Base-by-base conservation (phyloP, 2,888 invertebrate genomes). In the Allacma fusca region DNA sequence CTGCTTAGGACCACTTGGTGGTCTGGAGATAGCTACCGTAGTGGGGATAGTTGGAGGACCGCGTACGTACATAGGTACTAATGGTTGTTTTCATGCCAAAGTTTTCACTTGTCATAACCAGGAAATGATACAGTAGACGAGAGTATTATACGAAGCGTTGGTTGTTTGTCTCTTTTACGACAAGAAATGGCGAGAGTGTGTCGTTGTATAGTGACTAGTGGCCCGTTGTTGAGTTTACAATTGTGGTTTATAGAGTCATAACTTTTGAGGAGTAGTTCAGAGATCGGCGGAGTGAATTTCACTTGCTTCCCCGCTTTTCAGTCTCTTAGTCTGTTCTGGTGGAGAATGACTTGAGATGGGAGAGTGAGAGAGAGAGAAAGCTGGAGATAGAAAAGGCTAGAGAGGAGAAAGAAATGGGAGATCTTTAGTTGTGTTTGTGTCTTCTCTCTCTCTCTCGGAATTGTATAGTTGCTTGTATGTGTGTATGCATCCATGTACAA, bases 221-320 rank as follows among this genome's bases (percentile, higher is more conserved):
- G 69, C 44, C 72, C 69, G 77, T 79, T 78, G 77, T 76, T 73
- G 76, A 80, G 75, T 80, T 77, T 78, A 80, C 80, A 80, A 79
- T 79, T 78, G 76, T 75, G 70, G 72, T 80, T 80, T 80, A 80
- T 80, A 72, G 80, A 74, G 79, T 75, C 70, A 80, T 80, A 80
- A 79, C 80, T 76, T 68, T 62, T 65, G 76, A 76, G 72, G 76
- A 70, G 79, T 68, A 69, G 76, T 78, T 65, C 44, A 57, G 23
- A 44, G 50, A 62, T 69, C 65, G 74, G 75, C 76, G 77, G 73
- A 76, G 78, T 76, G 77, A 75, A 78, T 80, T 78, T 80, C 67
- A 50, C 44, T 65, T 21, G 12, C 71, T 50, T 67, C 29, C 16
- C 29, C 28, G 26, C 29, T 67, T 29, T 67, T 67, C 67, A n/a